Conservation (phyloP, 2,797 vertebrate genomes). For the Pseudopleuronectes americanus region DNA sequence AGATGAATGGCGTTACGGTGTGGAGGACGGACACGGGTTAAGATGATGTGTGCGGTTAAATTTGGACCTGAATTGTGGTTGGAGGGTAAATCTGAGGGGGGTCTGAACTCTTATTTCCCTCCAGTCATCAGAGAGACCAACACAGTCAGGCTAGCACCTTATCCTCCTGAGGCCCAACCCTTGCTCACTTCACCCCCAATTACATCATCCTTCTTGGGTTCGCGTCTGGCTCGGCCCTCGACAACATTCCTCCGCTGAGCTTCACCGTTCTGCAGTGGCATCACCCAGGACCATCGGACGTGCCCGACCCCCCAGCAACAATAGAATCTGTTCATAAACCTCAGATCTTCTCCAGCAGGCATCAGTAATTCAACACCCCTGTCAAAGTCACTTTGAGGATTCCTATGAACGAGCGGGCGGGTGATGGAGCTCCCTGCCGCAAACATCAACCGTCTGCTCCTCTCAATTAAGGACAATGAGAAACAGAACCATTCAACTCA, state of each 20-base stretch:
- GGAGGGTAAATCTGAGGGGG: constrained; percentile 3
- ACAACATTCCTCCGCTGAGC: constrained; percentile 59
- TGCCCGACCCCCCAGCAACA: constrained; percentile 40
- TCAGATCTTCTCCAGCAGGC: constrained; percentile 50
- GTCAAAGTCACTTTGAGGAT: constrained; percentile 78
- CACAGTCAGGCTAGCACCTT: constrained; percentile 29
- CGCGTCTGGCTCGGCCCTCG: constrained; percentile 28
- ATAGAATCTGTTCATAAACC: constrained; percentile 62
- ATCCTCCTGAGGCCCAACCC: constrained; percentile 11
- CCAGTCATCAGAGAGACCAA: constrained; percentile 31
- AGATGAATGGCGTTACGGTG: constrained; percentile 54
- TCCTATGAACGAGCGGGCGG: constrained; percentile 59
- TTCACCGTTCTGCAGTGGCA: constrained; percentile 54
- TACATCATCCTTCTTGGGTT: constrained; percentile 65
- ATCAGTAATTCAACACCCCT: constrained; percentile 75
- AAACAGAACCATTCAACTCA: not conserved
- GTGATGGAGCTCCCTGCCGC: constrained; percentile 47
- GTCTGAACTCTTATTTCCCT: constrained; percentile 22
- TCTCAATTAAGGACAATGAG: constrained; percentile 12
- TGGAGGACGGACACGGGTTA: constrained; percentile 30
- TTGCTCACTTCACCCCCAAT: constrained; percentile 27
- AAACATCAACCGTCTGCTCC: constrained; percentile 13
- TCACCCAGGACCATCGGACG: constrained; percentile 41
- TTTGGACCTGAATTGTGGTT: constrained; percentile 15
- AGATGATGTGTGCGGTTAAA: constrained; percentile 33